phyloP scores from a whole-genome alignment of 2,888 invertebrate species.

The Phoronis australis region DNA sequence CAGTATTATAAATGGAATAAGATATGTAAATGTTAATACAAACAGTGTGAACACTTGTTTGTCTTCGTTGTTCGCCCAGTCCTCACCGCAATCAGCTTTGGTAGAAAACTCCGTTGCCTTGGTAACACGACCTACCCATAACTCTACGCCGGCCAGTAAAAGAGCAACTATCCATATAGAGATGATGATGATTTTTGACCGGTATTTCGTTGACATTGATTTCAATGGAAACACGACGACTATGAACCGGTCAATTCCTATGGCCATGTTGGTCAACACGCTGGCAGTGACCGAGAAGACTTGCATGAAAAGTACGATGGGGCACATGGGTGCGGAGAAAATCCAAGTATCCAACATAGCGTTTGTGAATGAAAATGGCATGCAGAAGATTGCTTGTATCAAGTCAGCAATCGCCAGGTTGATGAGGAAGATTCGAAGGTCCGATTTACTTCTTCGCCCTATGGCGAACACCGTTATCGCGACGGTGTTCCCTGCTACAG shows the following conservation, averaged over 20 bases:
- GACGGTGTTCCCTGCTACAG: constrained; percentile 54
- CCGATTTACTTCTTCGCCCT: constrained; percentile 46
- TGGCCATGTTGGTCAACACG: constrained; percentile 55
- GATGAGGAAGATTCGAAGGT: constrained; percentile 65
- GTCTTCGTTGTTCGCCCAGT: constrained; percentile 17
- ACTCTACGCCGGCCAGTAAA: constrained; percentile 48
- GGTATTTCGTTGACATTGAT: constrained; percentile 46
- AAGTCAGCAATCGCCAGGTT: constrained; percentile 81
- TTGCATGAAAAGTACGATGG: constrained; percentile 55
- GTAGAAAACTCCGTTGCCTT: constrained; percentile 10
- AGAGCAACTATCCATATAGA: constrained; percentile 53
- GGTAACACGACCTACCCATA: constrained; percentile 31
- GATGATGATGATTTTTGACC: constrained; percentile 48
- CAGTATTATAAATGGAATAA: constrained; percentile 51
- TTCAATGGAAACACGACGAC: constrained; percentile 44
- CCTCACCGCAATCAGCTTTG: constrained; percentile 29
- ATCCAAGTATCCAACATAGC: constrained; percentile 55
- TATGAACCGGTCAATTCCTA: constrained; percentile 54
- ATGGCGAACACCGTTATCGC: constrained; percentile 54
- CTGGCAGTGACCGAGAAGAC: constrained; percentile 54
- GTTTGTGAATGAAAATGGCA: constrained; percentile 72
- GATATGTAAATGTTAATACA: constrained; percentile 36
- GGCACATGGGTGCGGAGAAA: constrained; percentile 55
- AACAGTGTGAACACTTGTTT: constrained; percentile 33
- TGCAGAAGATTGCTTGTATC: constrained; percentile 82